Base-by-base conservation (phyloP, 1,140 invertebrate genomes). In the Sinella curviseta region DNA sequence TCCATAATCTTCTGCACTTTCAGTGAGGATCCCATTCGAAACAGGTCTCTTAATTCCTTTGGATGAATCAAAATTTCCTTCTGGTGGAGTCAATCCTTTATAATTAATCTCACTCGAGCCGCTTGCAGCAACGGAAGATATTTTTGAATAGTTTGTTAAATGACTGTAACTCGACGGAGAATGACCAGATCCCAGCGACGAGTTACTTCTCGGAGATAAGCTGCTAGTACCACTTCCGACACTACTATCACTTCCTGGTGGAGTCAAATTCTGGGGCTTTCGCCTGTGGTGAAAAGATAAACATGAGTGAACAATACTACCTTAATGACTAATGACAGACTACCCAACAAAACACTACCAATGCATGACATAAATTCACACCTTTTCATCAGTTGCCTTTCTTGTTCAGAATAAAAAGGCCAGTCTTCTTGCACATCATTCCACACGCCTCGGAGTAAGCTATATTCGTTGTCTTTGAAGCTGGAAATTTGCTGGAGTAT, bases 401-500 rank as follows among this genome's bases (percentile, higher is more conserved):
- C 96, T 84, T 95, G 92, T 80, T 96, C 94, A 35, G 92, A 92
- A 85, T 96, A 98, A 88, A 93, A 97, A 54, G 94, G 93, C 96
- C 96, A 98, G 85, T 97, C 95, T 85, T 95, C 93, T 84, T 94
- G 92, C 70, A 98, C 95, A 85, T 97, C 95, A 86, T 94, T 95
- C 94, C 95, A 97, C 80, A 94, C 89, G 84, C 93, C 91, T 84
- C 93, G 92, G 74, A 92, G 90, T 85, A 98, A 89, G 85, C 94
- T 92, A 88, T 95, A 97, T 82, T 91, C 92, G 88, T 97, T 97
- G 87, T 97, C 94, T 85, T 93, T 93, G 85, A 94, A 88, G 60
- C 87, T 88, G 77, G 94, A 92, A 78, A 97, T 92, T 86, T 93
- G 92, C 82, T 92, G 92, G 82, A 98, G 88, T 82, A 95, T 90